phyloP scores from a whole-genome alignment of 2,113 vertebrate genomes.

The Urocynchramus pylzowi region DNA sequence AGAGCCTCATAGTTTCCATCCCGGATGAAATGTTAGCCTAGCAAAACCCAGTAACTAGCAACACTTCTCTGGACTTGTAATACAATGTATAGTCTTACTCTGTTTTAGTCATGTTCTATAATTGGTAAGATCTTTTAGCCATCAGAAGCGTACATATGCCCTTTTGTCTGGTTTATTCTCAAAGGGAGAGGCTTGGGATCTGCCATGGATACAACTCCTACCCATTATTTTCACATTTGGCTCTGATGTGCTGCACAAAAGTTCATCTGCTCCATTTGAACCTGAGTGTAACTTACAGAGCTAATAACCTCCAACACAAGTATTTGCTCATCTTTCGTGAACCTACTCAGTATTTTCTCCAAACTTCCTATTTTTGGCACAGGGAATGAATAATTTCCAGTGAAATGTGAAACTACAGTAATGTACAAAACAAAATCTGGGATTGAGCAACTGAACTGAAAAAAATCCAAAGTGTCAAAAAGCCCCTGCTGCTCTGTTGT shows the following conservation, averaged over 20 bases:
- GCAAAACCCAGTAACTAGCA: not conserved
- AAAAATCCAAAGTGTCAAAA: not conserved
- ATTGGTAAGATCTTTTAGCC: not conserved
- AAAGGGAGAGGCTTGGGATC: not conserved
- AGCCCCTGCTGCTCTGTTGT: not conserved
- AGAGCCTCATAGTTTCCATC: constrained; percentile 27
- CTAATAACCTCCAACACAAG: not conserved
- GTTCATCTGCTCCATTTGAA: not conserved
- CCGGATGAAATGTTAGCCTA: not conserved
- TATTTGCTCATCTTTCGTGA: not conserved
- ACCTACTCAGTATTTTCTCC: not conserved
- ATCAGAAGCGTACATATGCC: not conserved
- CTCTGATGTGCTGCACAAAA: not conserved
- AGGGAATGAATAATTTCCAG: not conserved
- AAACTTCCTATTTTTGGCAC: not conserved
- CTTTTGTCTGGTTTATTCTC: not conserved
- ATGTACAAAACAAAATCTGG: not conserved
- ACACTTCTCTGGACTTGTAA: not conserved
- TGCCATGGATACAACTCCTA: rapidly evolving
- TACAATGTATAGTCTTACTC: not conserved
- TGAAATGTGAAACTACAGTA: not conserved
- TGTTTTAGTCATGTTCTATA: not conserved
- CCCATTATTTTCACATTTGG: not conserved
- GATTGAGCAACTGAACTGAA: constrained; percentile 18
- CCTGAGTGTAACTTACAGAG: rapidly evolving